Evolutionary conservation across 2,797 vertebrate genomes (phyloP), one percentile per base, ranked within the genome.

Genomic region (Enteromius radiatus): DNA sequence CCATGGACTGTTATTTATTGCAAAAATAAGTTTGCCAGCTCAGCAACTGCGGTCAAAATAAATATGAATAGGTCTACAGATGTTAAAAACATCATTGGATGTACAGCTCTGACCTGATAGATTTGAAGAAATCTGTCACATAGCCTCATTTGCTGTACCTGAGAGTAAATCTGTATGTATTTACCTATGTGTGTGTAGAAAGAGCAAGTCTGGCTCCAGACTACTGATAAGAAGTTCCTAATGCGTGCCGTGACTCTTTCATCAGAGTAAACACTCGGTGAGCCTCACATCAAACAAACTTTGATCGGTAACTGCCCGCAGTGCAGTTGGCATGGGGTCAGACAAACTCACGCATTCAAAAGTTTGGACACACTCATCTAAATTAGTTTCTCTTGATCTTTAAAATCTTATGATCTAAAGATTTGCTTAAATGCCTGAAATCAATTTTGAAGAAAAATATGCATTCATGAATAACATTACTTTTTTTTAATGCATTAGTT

Each of bases 201-300:
- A 69, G 26, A 70, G 15, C 17, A 33, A 23, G 33, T 38, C 82
- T 70, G 80, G 87, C 87, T 86, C 52, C 87, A 90, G 90, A 76
- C 84, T 86, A 77, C 87, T 85, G 91, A 93, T 93, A 93, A 93
- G 82, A 82, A 64, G 89, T 79, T 85, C 83, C 83, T 90, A 79
- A 84, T 82, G 78, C 80, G 86, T 88, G 86, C 89, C 76, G 81
- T 33, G 77, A 64, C 84, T 89, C 92, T 95, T 94, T 95, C 91
- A 94, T 94, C 94, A 94, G 90, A 90, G 92, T 88, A 95, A 95
- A 95, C 92, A 95, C 84, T 73, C 45, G 23, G 73, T 68, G 45
- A 86, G 65, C 75, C 89, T 87, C 86, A 89, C 84, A 91, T 89
- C 91, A 94, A 93, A 94, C 88, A 94, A 91, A 94, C 94, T 95